phyloP scores from a whole-genome alignment of 2,797 vertebrate genomes.

The Psittacula derbiana region DNA sequence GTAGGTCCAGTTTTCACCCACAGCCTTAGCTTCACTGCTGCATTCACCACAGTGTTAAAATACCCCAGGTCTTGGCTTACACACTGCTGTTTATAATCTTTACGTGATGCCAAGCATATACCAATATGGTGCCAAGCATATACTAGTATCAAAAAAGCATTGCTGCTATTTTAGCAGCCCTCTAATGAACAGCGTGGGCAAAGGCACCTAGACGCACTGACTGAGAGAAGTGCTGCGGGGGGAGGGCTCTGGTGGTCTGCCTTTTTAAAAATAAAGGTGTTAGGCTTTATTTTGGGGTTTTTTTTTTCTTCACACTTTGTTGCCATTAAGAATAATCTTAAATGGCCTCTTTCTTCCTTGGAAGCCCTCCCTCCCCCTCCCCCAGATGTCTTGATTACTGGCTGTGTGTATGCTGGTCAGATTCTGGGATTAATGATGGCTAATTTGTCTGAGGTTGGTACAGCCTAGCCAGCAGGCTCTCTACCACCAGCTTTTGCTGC shows the following conservation, averaged over 20 bases:
- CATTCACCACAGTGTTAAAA: neutral
- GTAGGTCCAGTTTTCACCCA: neutral
- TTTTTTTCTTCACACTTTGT: neutral
- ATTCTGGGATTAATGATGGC: slow-evolving; percentile 99
- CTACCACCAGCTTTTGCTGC: slow-evolving; percentile 93
- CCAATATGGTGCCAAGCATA: slow-evolving; percentile 43
- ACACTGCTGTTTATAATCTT: slow-evolving; percentile 28
- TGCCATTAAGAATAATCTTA: slow-evolving; percentile 61
- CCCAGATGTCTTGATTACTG: slow-evolving; percentile 97
- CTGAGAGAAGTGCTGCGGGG: neutral
- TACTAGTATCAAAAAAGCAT: slow-evolving; percentile 33
- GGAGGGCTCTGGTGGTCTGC: slow-evolving; percentile 2
- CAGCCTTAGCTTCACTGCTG: neutral
- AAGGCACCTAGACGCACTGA: slow-evolving; percentile 31
- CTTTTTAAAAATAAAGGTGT: neutral
- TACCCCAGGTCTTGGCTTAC: neutral
- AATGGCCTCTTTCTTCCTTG: slow-evolving; percentile 26
- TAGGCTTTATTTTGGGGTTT: neutral
- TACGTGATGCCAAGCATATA: slow-evolving; percentile 46
- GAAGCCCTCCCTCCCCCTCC: neutral
- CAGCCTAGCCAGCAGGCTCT: slow-evolving; percentile 80
- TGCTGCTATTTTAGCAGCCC: slow-evolving; percentile 63
- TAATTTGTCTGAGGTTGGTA: slow-evolving; percentile 99
- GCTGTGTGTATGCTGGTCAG: slow-evolving; percentile 96
- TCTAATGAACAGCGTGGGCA: slow-evolving; percentile 38